phyloP scores from a whole-genome alignment of 2,888 invertebrate genomes.

The Ptychoptera contaminata region DNA sequence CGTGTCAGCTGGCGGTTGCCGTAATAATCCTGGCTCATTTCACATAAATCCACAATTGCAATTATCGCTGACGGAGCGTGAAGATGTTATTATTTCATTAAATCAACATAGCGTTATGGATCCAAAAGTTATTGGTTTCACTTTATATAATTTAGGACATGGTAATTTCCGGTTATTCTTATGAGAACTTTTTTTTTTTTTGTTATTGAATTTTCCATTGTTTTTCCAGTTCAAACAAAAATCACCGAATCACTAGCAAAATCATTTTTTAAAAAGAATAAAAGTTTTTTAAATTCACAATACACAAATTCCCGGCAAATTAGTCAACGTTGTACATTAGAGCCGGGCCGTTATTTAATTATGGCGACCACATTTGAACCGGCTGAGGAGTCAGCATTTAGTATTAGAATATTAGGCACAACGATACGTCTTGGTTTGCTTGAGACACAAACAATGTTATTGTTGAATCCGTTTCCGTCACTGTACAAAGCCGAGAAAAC shows the following conservation, averaged over 20 bases:
- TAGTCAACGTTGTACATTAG: slow-evolving; percentile 59
- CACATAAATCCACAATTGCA: slow-evolving; percentile 87
- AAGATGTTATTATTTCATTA: slow-evolving; percentile 68
- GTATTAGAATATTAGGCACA: slow-evolving; percentile 65
- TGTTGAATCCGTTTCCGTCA: slow-evolving; percentile 28
- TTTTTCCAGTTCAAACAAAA: slow-evolving; percentile 31
- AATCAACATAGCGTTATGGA: slow-evolving; percentile 86
- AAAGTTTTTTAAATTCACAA: slow-evolving; percentile 74
- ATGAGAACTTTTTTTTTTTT: background rate
- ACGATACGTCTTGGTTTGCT: slow-evolving; percentile 58
- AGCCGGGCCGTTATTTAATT: slow-evolving; percentile 67
- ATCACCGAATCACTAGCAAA: slow-evolving; percentile 61
- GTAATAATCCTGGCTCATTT: slow-evolving; percentile 72
- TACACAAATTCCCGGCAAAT: slow-evolving; percentile 87
- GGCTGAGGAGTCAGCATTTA: slow-evolving; percentile 77
- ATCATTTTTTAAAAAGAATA: slow-evolving; percentile 69
- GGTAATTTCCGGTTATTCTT: slow-evolving; percentile 11
- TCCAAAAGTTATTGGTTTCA: slow-evolving; percentile 85
- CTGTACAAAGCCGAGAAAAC: slow-evolving; percentile 12
- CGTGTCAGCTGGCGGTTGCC: slow-evolving; percentile 77
- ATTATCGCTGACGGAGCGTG: slow-evolving; percentile 59
- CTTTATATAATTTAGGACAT: slow-evolving; percentile 43
- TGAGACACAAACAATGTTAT: slow-evolving; percentile 36
- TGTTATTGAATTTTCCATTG: slow-evolving; percentile 1
- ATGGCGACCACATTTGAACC: slow-evolving; percentile 87